Conservation (phyloP, 2,888 invertebrate species). For the Trisateles emortualis region DNA sequence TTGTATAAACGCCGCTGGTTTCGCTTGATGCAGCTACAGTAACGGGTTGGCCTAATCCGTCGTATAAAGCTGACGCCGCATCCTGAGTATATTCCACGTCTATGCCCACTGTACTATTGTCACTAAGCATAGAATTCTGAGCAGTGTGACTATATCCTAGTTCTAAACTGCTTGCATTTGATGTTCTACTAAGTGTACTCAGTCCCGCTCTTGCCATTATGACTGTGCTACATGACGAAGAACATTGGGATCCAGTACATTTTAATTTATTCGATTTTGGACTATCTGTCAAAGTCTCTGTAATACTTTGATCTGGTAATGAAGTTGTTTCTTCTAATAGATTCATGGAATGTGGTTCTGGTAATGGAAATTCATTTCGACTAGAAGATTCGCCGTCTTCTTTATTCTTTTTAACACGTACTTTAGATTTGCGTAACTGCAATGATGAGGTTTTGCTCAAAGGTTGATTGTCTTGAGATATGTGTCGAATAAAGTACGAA, state of each 20-base stretch:
- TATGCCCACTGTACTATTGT: constrained; percentile 89
- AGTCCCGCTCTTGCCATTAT: constrained; percentile 88
- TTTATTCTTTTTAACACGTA: constrained; percentile 64
- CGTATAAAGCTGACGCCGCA: constrained; percentile 87
- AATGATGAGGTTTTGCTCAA: constrained; percentile 73
- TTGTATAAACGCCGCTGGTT: constrained; percentile 94
- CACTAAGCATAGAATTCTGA: constrained; percentile 93
- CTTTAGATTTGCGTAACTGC: constrained; percentile 72
- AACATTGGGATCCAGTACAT: constrained; percentile 93
- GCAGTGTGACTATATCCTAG: constrained; percentile 95
- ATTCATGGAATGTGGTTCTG: constrained; percentile 60
- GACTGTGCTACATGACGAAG: constrained; percentile 95
- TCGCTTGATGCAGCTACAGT: constrained; percentile 91
- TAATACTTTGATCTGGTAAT: constrained; percentile 74
- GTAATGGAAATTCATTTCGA: constrained; percentile 57
- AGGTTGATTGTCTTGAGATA: constrained; percentile 66
- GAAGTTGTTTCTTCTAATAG: constrained; percentile 71
- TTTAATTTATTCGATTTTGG: constrained; percentile 87
- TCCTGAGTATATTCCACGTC: constrained; percentile 88
- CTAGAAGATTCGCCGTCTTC: constrained; percentile 62
- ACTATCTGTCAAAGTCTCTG: constrained; percentile 85
- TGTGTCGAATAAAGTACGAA: constrained; percentile 73
- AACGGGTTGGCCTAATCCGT: constrained; percentile 80
- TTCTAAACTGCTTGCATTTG: constrained; percentile 93
- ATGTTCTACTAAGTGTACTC: constrained; percentile 88